phyloP scores from a whole-genome alignment of 1,140 invertebrate species.

The Mizuhopecten yessoensis region DNA sequence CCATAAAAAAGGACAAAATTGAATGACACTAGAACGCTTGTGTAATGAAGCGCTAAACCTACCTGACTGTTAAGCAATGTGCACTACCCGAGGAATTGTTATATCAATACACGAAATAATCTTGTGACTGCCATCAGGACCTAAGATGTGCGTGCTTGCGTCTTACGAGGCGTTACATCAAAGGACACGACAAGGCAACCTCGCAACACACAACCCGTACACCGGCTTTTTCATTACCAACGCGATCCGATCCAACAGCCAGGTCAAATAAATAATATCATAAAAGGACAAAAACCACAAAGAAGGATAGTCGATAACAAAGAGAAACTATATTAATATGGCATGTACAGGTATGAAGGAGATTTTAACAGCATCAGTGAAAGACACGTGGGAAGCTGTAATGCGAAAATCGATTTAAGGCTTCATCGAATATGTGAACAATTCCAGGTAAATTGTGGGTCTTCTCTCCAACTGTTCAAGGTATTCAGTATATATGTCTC shows the following conservation, averaged over 20 bases:
- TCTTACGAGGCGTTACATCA: conserved; percentile 30
- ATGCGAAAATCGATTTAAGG: neutral
- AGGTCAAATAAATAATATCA: neutral
- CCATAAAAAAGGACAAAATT: too few species aligned
- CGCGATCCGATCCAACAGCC: neutral
- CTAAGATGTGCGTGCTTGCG: neutral
- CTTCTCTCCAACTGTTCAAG: too few species aligned
- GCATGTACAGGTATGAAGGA: conserved; percentile 25
- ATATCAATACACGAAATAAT: neutral
- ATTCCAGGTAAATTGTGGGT: neutral
- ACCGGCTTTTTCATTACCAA: neutral
- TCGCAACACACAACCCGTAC: neutral
- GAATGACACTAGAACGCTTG: neutral
- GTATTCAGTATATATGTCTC: too few species aligned
- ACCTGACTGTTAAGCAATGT: too few species aligned
- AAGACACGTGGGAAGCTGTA: neutral
- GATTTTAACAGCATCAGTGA: neutral
- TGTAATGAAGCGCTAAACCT: neutral
- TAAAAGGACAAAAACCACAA: neutral
- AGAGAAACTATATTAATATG: neutral
- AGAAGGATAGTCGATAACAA: neutral
- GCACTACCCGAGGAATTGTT: too few species aligned
- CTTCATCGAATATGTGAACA: neutral
- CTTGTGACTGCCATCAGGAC: neutral
- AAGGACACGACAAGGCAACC: neutral